Base-by-base conservation (phyloP, 2,888 invertebrate genomes). In the Aphidius colemani region DNA sequence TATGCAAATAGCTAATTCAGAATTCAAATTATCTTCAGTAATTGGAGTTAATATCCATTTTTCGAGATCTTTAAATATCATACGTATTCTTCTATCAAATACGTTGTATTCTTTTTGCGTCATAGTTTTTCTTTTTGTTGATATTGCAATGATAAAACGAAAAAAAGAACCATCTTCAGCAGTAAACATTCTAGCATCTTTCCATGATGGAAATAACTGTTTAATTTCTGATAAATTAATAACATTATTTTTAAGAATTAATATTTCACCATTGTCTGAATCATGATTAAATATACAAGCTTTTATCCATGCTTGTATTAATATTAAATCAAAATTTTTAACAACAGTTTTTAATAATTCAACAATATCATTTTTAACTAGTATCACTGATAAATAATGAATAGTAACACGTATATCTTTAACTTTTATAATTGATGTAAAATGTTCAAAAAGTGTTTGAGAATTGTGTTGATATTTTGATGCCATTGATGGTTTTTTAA, bases 241-340 rank as follows among this genome's bases (percentile, higher is more conserved):
- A 6, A 82, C 59, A 40, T 74, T 79, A 66, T 70, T 69, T 63
- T 75, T 76, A 6, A 82, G 58, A 39, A 64, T 66, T 55, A 67
- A 70, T 11, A 72, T 72, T 41, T 78, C 75, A 10, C 63, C 65
- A 30, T 70, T 70, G n/a, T 68, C 70, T 7, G 65, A 53, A 45
- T 75, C 74, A 41, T 69, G 67, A 11, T 71, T 72, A 49, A 80
- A 68, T 45, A 82, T 71, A 46, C 73, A 78, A 60, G 80, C 77
- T 61, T 80, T 79, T 57, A 81, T 67, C 81, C 81, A 82, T 13
- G 75, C 75, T 79, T 81, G 43, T 53, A 81, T 74, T 4, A 78
- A 60, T 45, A 74, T 68, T 7, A 69, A 67, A 64, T 81, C 73
- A 18, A 81, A 80, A 65, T 77, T 75, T 45, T 67, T 67, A 4